phyloP scores from a whole-genome alignment of 2,113 vertebrate genomes.

The Himantopus leucocephalus region DNA sequence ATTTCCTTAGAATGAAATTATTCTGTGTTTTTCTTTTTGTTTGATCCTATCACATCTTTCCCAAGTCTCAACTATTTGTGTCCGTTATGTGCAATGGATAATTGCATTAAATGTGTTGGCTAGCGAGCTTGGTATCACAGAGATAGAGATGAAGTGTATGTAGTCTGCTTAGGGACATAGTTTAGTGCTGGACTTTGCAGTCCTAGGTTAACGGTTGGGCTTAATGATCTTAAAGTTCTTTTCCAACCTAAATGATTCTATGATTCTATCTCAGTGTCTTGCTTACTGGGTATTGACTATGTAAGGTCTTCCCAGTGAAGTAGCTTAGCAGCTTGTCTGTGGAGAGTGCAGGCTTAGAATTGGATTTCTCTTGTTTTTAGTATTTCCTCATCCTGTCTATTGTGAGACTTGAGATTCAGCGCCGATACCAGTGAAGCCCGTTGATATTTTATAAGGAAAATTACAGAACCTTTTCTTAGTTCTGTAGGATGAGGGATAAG shows the following conservation, averaged over 20 bases:
- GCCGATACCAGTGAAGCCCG: rapidly evolving
- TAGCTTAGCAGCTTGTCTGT: not conserved
- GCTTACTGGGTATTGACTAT: not conserved
- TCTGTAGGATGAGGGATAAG: not conserved
- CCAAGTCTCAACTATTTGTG: not conserved
- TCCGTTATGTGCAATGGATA: not conserved
- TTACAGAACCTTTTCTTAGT: not conserved
- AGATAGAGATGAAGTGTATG: not conserved
- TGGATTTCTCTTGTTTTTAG: not conserved
- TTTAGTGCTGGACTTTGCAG: not conserved
- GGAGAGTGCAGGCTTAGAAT: not conserved
- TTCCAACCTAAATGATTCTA: not conserved
- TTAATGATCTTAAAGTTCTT: not conserved
- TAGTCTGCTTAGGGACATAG: not conserved
- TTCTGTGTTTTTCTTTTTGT: not conserved
- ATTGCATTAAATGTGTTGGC: not conserved
- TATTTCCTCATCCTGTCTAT: not conserved
- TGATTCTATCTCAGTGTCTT: not conserved
- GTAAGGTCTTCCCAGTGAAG: not conserved
- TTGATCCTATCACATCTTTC: not conserved
- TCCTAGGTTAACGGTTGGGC: not conserved
- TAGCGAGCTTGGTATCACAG: not conserved
- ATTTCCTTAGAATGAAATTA: not conserved
- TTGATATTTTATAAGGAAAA: not conserved
- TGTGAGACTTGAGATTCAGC: not conserved